Conservation (phyloP, 1,140 invertebrate species). For the Hermetia illucens region DNA sequence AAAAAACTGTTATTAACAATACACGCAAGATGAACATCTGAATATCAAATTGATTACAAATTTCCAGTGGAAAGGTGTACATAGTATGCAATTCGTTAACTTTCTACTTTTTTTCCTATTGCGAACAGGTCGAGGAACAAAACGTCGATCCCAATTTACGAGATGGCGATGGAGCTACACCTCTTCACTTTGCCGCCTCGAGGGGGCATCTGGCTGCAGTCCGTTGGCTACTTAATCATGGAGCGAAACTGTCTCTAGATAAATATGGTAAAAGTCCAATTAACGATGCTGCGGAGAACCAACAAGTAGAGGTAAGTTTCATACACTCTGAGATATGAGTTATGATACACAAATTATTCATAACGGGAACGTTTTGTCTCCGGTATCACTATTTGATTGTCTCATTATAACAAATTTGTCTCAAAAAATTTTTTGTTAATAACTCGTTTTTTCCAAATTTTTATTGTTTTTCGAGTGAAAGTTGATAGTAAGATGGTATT, state of each 20-base stretch:
- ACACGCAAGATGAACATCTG: conserved; percentile 19
- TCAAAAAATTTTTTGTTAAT: no score
- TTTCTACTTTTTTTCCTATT: no score
- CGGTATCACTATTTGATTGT: no score
- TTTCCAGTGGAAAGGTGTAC: no score
- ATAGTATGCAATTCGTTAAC: no score
- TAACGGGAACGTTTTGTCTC: no score
- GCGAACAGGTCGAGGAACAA: conserved; percentile 68
- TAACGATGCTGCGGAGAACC: conserved; percentile 78
- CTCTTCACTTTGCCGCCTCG: conserved; percentile 63
- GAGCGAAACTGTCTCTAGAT: conserved; percentile 62
- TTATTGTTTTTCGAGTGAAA: no score
- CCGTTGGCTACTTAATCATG: conserved; percentile 65
- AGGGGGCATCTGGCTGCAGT: conserved; percentile 67
- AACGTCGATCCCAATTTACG: conserved; percentile 66
- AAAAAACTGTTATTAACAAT: not conserved
- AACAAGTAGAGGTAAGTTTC: conserved; percentile 63
- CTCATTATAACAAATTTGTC: no score
- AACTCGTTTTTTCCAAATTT: no score
- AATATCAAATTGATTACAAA: conserved; percentile 23
- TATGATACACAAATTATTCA: no score
- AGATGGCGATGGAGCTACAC: conserved; percentile 72
- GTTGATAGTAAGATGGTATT: no score
- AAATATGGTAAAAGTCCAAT: conserved; percentile 76
- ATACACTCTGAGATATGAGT: no score